Evolutionary conservation across 2,113 vertebrate species (phyloP).

Genomic region (Manacus vitellinus): DNA sequence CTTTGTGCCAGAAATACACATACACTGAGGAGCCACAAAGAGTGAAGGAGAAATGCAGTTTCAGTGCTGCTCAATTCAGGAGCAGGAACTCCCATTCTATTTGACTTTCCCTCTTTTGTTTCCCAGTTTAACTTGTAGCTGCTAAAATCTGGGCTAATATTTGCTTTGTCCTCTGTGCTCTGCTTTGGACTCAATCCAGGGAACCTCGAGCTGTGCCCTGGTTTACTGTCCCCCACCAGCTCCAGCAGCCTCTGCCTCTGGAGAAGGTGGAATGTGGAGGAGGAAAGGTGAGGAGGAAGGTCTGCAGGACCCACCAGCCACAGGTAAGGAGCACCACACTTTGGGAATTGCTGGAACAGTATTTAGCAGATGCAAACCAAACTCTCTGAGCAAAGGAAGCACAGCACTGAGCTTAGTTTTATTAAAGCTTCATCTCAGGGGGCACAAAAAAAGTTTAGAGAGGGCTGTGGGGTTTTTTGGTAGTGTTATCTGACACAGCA

Average conservation of each 20-base stretch:
- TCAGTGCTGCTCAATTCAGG: conserved; percentile 14
- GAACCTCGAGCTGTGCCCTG: background rate
- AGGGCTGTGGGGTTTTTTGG: background rate
- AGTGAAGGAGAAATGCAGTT: background rate
- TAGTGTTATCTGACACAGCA: background rate
- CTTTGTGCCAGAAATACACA: conserved; percentile 65
- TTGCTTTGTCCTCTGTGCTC: background rate
- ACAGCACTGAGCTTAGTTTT: accelerated
- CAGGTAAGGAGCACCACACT: background rate
- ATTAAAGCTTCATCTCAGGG: background rate
- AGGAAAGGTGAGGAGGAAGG: background rate
- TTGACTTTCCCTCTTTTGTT: conserved; percentile 29
- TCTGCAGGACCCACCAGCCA: background rate
- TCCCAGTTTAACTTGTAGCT: background rate
- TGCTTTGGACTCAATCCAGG: background rate
- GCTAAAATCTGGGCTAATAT: background rate
- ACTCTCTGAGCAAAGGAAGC: background rate
- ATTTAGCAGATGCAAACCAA: background rate
- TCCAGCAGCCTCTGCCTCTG: background rate
- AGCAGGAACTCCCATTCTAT: background rate
- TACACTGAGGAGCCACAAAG: background rate
- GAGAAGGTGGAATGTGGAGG: background rate
- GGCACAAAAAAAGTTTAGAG: background rate
- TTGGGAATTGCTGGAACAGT: background rate
- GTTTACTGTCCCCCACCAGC: background rate